Conservation (phyloP, 2,888 invertebrate species). For the Parnassius orleans region DNA sequence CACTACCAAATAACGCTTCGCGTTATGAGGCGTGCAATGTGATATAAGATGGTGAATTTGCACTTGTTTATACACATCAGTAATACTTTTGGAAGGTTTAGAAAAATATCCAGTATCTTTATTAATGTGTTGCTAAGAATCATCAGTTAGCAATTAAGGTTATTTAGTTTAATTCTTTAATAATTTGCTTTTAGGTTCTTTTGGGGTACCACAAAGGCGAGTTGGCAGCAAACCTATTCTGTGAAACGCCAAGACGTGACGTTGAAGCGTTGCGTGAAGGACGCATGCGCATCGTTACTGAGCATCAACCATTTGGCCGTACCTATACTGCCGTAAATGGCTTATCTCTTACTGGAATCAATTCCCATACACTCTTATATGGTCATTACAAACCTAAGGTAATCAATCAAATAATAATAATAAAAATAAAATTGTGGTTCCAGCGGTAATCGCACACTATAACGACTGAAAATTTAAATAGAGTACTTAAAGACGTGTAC, state of each 20-base stretch:
- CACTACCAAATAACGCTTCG: too few relatives aligned
- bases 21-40: conserved; percentile 60
- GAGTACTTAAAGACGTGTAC: too few relatives aligned
- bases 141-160: too few relatives aligned
- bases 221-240: conserved; percentile 88
- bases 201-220: conserved; percentile 84
- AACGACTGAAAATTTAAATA: too few relatives aligned
- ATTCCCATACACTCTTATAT: conserved; percentile 56
- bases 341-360: conserved; percentile 56
- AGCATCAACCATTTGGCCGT: conserved; percentile 77
- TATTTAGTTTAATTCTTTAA: too few relatives aligned
- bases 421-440: too few relatives aligned
- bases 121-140: too few relatives aligned
- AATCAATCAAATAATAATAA: not conserved
- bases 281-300: conserved; percentile 79
- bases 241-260: conserved; percentile 76
- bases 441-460: too few relatives aligned
- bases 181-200: conserved; percentile 50
- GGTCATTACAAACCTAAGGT: conserved; percentile 46
- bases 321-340: conserved; percentile 61
- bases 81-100: too few relatives aligned
- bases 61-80: too few relatives aligned
- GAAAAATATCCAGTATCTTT: too few relatives aligned
- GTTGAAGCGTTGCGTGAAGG: conserved; percentile 75
- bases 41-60: too few relatives aligned